phyloP scores from a whole-genome alignment of 2,113 vertebrate genomes.

The Oreochromis tanganicae region DNA sequence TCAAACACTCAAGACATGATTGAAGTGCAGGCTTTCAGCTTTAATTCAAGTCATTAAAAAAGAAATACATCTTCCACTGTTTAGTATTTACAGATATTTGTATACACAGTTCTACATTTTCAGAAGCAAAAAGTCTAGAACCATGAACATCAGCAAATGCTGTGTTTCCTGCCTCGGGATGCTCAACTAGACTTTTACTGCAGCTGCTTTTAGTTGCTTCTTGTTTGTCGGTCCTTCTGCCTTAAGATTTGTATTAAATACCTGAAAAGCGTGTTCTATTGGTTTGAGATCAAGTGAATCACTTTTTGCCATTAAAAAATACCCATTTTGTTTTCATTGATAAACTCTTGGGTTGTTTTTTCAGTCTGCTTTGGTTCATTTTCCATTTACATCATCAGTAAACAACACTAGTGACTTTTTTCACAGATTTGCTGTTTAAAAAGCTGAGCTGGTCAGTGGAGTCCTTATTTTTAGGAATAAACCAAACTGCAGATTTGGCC shows the following conservation, averaged over 20 bases:
- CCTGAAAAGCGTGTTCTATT: neutral
- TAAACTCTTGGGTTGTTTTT: neutral
- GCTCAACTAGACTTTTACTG: neutral
- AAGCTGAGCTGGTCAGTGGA: neutral
- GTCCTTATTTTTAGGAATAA: rapidly evolving
- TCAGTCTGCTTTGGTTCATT: neutral
- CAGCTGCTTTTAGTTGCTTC: neutral
- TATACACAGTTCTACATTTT: neutral
- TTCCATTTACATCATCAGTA: neutral
- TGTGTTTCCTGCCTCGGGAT: neutral
- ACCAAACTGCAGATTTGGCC: neutral
- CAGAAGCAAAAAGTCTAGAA: neutral
- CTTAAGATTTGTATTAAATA: neutral
- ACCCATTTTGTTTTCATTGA: neutral
- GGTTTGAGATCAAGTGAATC: neutral
- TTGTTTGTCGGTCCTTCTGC: rapidly evolving
- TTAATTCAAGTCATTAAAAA: neutral
- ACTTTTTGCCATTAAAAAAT: neutral
- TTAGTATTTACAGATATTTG: neutral
- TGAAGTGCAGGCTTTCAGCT: neutral
- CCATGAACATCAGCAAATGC: neutral
- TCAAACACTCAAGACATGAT: neutral
- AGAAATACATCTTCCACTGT: neutral
- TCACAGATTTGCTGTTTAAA: neutral
- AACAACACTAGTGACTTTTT: neutral